Percentiles rank a stretch among this genome's conserved stretches.
These are phyloP conservation scores for Acanthiza pusilla DNA, from an alignment of 2,797 vertebrate species.

Conservation along the genomic window DNA sequence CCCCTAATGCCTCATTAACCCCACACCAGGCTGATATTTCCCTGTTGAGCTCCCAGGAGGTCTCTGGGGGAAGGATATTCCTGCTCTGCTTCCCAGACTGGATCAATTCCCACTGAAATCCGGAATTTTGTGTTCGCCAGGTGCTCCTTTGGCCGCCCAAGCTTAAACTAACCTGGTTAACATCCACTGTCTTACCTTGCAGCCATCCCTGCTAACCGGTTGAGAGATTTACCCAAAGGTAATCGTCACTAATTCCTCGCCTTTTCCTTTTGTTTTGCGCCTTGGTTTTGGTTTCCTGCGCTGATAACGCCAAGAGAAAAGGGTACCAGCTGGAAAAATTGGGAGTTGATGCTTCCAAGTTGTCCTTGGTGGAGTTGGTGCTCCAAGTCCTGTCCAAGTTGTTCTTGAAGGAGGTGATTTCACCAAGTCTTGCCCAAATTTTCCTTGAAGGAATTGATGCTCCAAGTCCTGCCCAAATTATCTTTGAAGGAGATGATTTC, in stretches of 20 bases:
- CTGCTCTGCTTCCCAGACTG: background rate
- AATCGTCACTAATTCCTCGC: conserved; percentile 67
- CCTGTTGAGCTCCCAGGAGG: fast-evolving
- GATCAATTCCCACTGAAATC: background rate
- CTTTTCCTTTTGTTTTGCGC: background rate
- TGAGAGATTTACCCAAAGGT: conserved; percentile 77
- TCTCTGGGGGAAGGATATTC: background rate
- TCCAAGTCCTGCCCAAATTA: too few species aligned
- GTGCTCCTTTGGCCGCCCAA: background rate
- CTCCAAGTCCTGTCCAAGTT: background rate
- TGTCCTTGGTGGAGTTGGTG: background rate
- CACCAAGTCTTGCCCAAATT: background rate
- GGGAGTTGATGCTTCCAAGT: background rate
- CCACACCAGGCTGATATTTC: background rate
- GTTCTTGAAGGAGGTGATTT: too few species aligned
- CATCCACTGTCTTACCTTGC: conserved; percentile 83
- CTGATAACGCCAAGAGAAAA: background rate
- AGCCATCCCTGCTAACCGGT: conserved; percentile 88
- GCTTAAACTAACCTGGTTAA: conserved; percentile 78
- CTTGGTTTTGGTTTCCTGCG: background rate
- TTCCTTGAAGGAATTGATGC: too few species aligned
- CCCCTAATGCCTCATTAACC: conserved; percentile 15
- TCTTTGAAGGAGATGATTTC: too few species aligned
- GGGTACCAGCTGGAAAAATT: background rate
- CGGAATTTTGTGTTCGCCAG: background rate